Conservation (phyloP, 1,140 invertebrate genomes). For the Cydia fagiglandana region DNA sequence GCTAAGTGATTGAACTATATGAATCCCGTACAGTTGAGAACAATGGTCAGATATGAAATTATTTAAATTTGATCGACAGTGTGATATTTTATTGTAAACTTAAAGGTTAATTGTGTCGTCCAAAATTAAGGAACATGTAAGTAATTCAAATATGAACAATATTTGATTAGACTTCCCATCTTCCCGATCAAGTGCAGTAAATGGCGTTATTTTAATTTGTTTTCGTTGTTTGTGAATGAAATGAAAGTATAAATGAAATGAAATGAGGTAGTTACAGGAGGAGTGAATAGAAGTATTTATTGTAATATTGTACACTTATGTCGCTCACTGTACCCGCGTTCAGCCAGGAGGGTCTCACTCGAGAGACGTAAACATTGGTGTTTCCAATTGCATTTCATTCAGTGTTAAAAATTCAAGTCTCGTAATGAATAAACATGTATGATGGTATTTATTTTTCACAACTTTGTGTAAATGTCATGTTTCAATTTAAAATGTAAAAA, state of each 20-base stretch:
- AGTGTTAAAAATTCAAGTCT: neutral
- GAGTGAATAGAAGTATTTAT: neutral
- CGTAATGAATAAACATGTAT: neutral
- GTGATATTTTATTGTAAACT: neutral
- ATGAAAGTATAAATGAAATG: too few species aligned
- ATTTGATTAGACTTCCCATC: too few species aligned
- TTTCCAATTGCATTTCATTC: slow-evolving; percentile 21
- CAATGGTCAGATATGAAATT: slow-evolving; percentile 22
- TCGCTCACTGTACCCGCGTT: neutral
- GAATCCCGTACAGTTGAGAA: slow-evolving; percentile 45
- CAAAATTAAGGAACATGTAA: too few species aligned
- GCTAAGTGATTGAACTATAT: slow-evolving; percentile 52
- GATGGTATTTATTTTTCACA: neutral
- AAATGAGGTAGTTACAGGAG: too few species aligned
- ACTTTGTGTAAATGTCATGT: neutral
- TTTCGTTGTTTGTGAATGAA: too few species aligned
- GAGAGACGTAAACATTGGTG: neutral
- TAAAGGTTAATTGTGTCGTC: neutral
- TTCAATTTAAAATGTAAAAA: too few species aligned
- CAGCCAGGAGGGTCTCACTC: neutral
- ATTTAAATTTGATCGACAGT: neutral
- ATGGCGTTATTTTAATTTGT: too few species aligned
- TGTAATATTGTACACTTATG: neutral
- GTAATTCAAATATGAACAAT: too few species aligned
- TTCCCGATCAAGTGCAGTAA: too few species aligned